A percentile compares a stretch with the other conserved stretches of the same genome.
Evolutionary conservation across 2,113 vertebrate species (phyloP).

Genomic region (Peromyscus maniculatus): DNA sequence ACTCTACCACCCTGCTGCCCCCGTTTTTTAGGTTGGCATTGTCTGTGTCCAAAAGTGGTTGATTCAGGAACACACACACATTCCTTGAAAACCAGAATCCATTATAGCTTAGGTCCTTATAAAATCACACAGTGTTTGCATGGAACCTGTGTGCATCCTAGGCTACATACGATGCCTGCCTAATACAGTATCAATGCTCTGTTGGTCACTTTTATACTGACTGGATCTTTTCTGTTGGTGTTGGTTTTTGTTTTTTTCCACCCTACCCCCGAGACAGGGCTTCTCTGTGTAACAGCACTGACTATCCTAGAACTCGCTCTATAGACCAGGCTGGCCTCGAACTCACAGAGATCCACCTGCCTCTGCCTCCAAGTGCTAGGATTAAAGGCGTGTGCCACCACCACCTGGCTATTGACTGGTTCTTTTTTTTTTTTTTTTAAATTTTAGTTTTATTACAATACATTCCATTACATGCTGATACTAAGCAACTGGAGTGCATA

Average conservation of each 20-base stretch:
- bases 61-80: background rate
- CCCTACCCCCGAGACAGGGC: too few species aligned
- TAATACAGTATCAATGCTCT: background rate
- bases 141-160: background rate
- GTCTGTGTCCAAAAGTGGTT: background rate
- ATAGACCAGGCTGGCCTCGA: too few species aligned
- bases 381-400: too few species aligned
- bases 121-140: background rate
- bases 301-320: too few species aligned
- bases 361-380: too few species aligned
- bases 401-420: too few species aligned
- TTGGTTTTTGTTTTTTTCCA: too few species aligned
- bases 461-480: constrained; percentile 28
- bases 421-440: background rate
- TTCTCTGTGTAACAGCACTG: too few species aligned
- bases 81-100: background rate
- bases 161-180: background rate
- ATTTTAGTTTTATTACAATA: constrained; percentile 64
- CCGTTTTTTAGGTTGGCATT: background rate
- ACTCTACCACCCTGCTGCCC: background rate
- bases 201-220: background rate
- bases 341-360: too few species aligned
- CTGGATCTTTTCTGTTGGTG: background rate
- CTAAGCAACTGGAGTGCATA: background rate
- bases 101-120: background rate